phyloP scores from a whole-genome alignment of 2,797 vertebrate genomes.

The Anolis apletophallus region DNA sequence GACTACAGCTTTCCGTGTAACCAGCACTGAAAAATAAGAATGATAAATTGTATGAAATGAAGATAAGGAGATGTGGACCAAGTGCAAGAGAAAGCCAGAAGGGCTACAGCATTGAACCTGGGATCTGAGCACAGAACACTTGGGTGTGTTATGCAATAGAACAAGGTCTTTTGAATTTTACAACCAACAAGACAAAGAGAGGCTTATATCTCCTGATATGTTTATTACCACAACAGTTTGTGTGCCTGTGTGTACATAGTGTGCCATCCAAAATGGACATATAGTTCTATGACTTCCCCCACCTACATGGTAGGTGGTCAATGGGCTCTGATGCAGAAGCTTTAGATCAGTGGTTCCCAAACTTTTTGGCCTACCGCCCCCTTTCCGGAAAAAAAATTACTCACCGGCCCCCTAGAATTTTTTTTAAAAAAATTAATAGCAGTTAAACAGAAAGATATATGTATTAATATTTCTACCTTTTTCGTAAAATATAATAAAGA shows the following conservation, averaged over 20 bases:
- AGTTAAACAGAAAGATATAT: too few relatives aligned
- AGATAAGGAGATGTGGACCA: background rate
- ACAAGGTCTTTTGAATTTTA: background rate
- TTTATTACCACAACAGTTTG: background rate
- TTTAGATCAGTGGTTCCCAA: too few relatives aligned
- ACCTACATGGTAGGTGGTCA: too few relatives aligned
- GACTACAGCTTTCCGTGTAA: background rate
- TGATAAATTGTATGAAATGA: background rate
- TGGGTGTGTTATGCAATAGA: background rate
- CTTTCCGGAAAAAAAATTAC: too few relatives aligned
- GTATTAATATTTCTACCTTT: too few relatives aligned
- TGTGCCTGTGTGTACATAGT: background rate
- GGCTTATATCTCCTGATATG: background rate
- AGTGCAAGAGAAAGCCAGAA: background rate
- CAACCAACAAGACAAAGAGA: background rate
- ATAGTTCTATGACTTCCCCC: too few relatives aligned
- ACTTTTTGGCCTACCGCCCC: too few relatives aligned
- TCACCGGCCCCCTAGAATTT: too few relatives aligned
- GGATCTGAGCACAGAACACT: too few relatives aligned
- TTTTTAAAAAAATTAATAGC: too few relatives aligned
- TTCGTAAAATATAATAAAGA: too few relatives aligned
- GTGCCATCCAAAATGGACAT: background rate
- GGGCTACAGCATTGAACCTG: background rate
- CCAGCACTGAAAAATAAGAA: background rate
- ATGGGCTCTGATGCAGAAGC: too few relatives aligned